Percentiles rank a stretch among this genome's conserved stretches.
Conservation (phyloP, 1,140 invertebrate genomes). For the Bombus huntii region DNA sequence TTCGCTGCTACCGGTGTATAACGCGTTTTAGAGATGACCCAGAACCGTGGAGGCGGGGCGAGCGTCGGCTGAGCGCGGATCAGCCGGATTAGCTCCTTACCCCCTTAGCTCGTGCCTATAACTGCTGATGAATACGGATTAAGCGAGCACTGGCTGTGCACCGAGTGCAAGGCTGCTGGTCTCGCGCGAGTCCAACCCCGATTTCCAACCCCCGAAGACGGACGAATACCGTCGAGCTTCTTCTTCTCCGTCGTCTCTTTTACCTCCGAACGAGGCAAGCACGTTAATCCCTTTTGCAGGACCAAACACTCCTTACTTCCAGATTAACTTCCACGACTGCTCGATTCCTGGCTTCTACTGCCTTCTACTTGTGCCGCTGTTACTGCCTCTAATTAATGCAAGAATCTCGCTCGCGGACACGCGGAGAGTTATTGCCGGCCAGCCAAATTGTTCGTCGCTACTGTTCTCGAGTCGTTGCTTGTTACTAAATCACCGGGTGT, state of each 20-base stretch:
- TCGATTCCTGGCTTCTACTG: slow-evolving; percentile 24
- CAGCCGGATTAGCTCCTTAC: slow-evolving; percentile 72
- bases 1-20: slow-evolving; percentile 55
- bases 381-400: slow-evolving; percentile 50
- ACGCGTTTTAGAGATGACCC: slow-evolving; percentile 67
- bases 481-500: slow-evolving; percentile 29
- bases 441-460: slow-evolving; percentile 30
- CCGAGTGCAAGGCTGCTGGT: slow-evolving; percentile 60
- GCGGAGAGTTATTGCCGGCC: slow-evolving; percentile 24
- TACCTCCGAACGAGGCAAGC: neutral
- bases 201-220: slow-evolving; percentile 41
- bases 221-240: slow-evolving; percentile 4
- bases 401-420: slow-evolving; percentile 30
- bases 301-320: slow-evolving; percentile 68
- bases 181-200: slow-evolving; percentile 50
- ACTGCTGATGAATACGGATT: slow-evolving; percentile 76
- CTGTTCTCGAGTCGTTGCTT: neutral
- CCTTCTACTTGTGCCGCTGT: neutral
- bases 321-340: slow-evolving; percentile 61
- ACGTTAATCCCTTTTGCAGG: slow-evolving; percentile 67
- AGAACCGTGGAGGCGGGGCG: slow-evolving; percentile 60
- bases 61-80: slow-evolving; percentile 71
- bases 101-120: slow-evolving; percentile 69
- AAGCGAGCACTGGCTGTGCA: slow-evolving; percentile 68
- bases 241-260: slow-evolving; percentile 3